phyloP scores from a whole-genome alignment of 2,797 vertebrate species.

The Austrolebias charrua region DNA sequence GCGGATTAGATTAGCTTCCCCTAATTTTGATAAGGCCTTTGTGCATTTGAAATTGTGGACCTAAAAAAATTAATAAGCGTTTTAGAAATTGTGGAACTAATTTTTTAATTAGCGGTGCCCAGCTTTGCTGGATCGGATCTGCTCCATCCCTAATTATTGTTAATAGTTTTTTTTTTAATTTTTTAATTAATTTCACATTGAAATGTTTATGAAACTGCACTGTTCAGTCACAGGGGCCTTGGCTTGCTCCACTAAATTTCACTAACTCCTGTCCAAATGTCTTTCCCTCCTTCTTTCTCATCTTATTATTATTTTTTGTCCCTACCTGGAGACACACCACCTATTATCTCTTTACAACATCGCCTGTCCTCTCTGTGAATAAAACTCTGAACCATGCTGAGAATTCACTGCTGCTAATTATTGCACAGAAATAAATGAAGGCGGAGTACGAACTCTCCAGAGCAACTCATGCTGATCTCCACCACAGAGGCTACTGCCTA shows the following conservation, averaged over 20 bases:
- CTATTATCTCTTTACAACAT: conserved; percentile 39
- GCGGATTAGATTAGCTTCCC: too few relatives aligned
- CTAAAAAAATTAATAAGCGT: too few relatives aligned
- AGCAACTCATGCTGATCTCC: conserved; percentile 55
- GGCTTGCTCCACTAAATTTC: conserved; percentile 44
- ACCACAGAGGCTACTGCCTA: conserved; percentile 44
- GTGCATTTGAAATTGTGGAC: too few relatives aligned
- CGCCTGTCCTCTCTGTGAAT: conserved; percentile 39
- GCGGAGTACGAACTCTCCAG: conserved; percentile 46
- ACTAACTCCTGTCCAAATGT: conserved; percentile 27
- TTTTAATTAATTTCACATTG: conserved; percentile 12
- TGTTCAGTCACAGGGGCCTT: conserved; percentile 57
- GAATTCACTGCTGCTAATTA: conserved; percentile 63
- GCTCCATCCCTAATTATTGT: too few relatives aligned
- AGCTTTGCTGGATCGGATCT: too few relatives aligned
- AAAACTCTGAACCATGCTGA: conserved; percentile 44
- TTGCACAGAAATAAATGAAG: conserved; percentile 58
- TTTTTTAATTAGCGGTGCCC: too few relatives aligned
- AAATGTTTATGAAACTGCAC: conserved; percentile 33
- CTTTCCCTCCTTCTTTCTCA: conserved; percentile 5
- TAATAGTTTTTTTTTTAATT: not conserved
- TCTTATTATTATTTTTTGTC: too few relatives aligned
- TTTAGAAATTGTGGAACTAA: too few relatives aligned
- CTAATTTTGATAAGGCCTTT: too few relatives aligned
- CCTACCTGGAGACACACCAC: conserved; percentile 16